Evolutionary conservation across 2,888 invertebrate species (phyloP), one percentile per base, ranked within the genome.

Genomic region (Quadroppia sp.): DNA sequence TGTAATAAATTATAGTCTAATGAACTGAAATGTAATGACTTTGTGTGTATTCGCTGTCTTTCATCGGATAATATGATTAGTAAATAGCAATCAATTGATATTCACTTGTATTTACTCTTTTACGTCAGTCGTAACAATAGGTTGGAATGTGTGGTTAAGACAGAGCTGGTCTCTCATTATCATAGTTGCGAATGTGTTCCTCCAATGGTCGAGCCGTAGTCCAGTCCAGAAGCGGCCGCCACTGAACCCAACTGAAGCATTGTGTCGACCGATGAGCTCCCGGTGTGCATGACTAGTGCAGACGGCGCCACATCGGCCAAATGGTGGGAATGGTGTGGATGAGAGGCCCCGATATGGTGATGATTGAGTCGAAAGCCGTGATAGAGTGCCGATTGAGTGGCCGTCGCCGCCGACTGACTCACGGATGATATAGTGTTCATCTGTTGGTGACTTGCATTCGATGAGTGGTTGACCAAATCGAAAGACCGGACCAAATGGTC

Each of bases 261-360:
- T n/a, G 75, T 59, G 6, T 72, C 75, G 20, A 67, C 75, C 7
- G 72, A 64, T n/a, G 64, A 6, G 9, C 67, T 69, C n/a, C 72
- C 69, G 36, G 50, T 15, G 42, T 75, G 75, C 75, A 75, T 75
- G 75, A 75, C 75, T 75, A 75, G 75, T 50, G 72, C 72, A 6
- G 75, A 67, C 40, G 75, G 75, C 28, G 75, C 72, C 25, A 75
- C 75, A 64, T 75, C 75, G 6, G 72, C 75, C 13, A 75, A 70
- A 45, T 72, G 72, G 25, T 75, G 75, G 48, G 50, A 53, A 71
- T 71, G 71, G 61, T 67, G 67, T 32, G 53, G 72, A 59, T 72
- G 72, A 20, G 28, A n/a, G 23, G 42, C 53, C 17, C 36, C 42
- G 20, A 42, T 56, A 32, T 53, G 72, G n/a, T 50, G 72, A 32